Percentiles rank a stretch among this genome's conserved stretches.
Evolutionary conservation across 2,113 vertebrate genomes (phyloP).

Genomic region (Morone chrysops): DNA sequence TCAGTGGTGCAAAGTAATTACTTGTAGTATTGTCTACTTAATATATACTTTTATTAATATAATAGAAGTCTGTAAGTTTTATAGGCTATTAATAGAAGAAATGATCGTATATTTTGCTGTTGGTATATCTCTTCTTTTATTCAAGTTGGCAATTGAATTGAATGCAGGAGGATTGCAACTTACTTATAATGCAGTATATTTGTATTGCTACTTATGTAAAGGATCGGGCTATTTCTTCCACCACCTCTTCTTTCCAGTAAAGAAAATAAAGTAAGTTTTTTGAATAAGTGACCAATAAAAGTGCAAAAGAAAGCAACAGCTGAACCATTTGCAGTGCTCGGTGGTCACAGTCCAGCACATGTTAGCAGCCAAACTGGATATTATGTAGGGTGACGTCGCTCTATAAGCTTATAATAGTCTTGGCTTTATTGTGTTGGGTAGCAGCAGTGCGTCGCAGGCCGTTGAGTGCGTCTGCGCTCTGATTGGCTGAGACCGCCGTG

Average conservation of each 20-base stretch:
- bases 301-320: background rate
- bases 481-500: slow-evolving; percentile 76
- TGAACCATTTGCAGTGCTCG: background rate
- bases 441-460: slow-evolving; percentile 72
- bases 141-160: no score
- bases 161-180: background rate
- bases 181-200: background rate
- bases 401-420: slow-evolving; percentile 6
- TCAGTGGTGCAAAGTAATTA: background rate
- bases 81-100: no score
- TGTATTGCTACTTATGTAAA: background rate
- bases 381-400: slow-evolving; percentile 18
- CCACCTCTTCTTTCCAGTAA: background rate
- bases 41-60: no score
- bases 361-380: background rate
- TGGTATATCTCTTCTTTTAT: background rate
- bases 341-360: background rate
- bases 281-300: background rate
- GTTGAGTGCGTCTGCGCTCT: slow-evolving; percentile 50
- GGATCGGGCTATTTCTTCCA: background rate
- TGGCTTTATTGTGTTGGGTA: slow-evolving; percentile 46
- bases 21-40: background rate
- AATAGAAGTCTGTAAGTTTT: no score
- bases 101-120: background rate
- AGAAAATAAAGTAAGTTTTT: background rate